A percentile compares a stretch with the other conserved stretches of the same genome.
These are phyloP conservation scores for Drosophila serrata DNA, from an alignment of 1,140 invertebrate species.

Conservation along the genomic window DNA sequence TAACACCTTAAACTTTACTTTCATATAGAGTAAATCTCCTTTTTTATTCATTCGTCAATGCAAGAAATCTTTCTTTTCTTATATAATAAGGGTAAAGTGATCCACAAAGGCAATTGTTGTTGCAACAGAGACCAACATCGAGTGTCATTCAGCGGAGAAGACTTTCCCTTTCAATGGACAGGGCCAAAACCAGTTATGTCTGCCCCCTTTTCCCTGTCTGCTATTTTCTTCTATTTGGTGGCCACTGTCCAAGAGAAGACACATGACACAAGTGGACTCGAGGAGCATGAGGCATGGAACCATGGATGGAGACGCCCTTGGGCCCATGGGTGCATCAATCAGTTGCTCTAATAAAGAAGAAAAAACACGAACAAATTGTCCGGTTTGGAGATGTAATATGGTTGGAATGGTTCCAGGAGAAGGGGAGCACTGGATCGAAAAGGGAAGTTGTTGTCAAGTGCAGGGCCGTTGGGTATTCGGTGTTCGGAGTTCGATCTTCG, in stretches of 20 bases:
- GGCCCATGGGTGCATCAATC: slow-evolving; percentile 58
- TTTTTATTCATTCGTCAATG: slow-evolving; percentile 1
- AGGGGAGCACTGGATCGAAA: not conserved
- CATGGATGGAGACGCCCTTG: slow-evolving; percentile 52
- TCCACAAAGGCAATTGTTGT: slow-evolving; percentile 35
- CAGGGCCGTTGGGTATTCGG: slow-evolving; percentile 26
- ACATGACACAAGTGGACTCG: slow-evolving; percentile 58
- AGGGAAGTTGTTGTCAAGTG: slow-evolving; percentile 64
- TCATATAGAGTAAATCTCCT: not conserved
- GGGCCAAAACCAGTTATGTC: slow-evolving; percentile 22
- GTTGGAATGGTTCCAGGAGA: not conserved
- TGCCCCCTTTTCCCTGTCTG: slow-evolving; percentile 1
- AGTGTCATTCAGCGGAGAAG: slow-evolving; percentile 66
- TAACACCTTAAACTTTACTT: not conserved
- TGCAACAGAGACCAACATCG: slow-evolving; percentile 25
- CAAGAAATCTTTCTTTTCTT: slow-evolving; percentile 13
- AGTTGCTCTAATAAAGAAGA: slow-evolving; percentile 38
- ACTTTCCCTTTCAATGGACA: slow-evolving; percentile 67
- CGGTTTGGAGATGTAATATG: slow-evolving; percentile 27
- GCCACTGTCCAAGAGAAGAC: slow-evolving; percentile 33
- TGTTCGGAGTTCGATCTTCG: slow-evolving; percentile 12
- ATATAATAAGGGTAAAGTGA: slow-evolving; percentile 31
- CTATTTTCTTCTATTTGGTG: slow-evolving; percentile 1
- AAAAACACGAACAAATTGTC: slow-evolving; percentile 50
- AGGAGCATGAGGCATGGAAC: slow-evolving; percentile 1